Percentiles rank a stretch among this genome's conserved stretches.
Evolutionary conservation across 1,140 invertebrate species (phyloP).

Genomic region (Tetranychus cinnabarinus): DNA sequence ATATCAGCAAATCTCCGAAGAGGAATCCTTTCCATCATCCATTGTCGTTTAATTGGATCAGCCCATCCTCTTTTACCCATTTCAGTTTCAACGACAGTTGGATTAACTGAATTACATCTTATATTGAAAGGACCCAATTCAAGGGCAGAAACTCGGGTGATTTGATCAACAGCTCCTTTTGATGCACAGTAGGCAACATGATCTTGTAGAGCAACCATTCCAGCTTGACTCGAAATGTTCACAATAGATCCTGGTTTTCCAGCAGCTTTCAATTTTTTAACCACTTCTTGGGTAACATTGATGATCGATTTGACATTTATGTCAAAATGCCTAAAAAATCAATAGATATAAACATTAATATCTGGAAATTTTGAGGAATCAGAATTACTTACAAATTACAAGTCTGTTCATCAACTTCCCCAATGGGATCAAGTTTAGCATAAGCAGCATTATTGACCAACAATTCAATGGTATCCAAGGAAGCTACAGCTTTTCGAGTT

Average conservation of each 20-base stretch:
- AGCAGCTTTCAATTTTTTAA: conserved; percentile 40
- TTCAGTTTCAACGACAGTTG: conserved; percentile 66
- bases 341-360: background rate
- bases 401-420: conserved; percentile 34
- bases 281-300: conserved; percentile 52
- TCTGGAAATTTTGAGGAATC: background rate
- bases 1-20: conserved; percentile 43
- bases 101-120: conserved; percentile 66
- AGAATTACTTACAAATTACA: conserved; percentile 29
- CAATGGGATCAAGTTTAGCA: conserved; percentile 32
- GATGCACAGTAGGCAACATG: conserved; percentile 46
- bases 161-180: conserved; percentile 34
- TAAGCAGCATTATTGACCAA: conserved; percentile 62
- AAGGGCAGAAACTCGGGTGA: conserved; percentile 46
- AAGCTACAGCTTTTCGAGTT: conserved; percentile 20
- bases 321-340: background rate
- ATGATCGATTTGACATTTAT: conserved; percentile 62
- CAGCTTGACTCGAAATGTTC: conserved; percentile 58
- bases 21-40: conserved; percentile 53
- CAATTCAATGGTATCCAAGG: conserved; percentile 29
- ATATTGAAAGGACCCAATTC: conserved; percentile 56
- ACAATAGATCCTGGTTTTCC: conserved; percentile 47
- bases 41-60: conserved; percentile 40
- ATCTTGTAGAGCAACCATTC: conserved; percentile 37
- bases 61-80: conserved; percentile 62